These are phyloP conservation scores for Drosophila grimshawi DNA, from an alignment of 1,140 invertebrate genomes.

Conservation along the genomic window DNA sequence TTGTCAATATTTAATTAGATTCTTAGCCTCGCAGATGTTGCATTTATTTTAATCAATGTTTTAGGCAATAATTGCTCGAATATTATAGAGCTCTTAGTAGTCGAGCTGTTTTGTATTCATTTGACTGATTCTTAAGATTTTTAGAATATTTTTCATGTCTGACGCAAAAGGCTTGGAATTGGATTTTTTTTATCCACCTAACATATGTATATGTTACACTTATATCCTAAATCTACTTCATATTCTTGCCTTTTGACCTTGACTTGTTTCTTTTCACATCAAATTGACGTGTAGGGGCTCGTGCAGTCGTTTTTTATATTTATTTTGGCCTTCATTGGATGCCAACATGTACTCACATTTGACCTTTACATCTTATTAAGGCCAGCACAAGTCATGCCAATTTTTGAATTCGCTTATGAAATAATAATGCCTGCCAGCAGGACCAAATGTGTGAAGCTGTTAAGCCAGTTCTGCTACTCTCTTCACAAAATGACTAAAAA, in stretches of 20 bases:
- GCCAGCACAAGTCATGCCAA: not conserved
- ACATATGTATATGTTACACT: too few relatives aligned
- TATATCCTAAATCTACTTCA: not conserved
- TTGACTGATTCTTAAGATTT: too few relatives aligned
- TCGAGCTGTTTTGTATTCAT: too few relatives aligned
- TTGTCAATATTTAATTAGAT: not conserved
- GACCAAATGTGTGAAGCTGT: not conserved
- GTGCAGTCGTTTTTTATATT: not conserved
- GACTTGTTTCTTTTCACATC: not conserved
- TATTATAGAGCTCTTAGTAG: too few relatives aligned
- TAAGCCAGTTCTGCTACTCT: not conserved
- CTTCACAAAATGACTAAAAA: not conserved
- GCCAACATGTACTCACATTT: slow-evolving; percentile 13
- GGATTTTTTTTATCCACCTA: too few relatives aligned
- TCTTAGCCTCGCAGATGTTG: not conserved
- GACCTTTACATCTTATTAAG: slow-evolving; percentile 17
- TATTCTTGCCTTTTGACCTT: not conserved
- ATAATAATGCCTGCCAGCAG: not conserved
- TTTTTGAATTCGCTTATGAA: slow-evolving; percentile 1
- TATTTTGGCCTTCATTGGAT: not conserved
- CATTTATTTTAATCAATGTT: not conserved
- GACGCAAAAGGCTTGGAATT: too few relatives aligned
- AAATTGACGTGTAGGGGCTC: not conserved
- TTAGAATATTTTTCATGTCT: too few relatives aligned
- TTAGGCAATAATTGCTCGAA: too few relatives aligned